A percentile compares a stretch with the other conserved stretches of the same genome.
Evolutionary conservation across 2,888 invertebrate species (phyloP).

Genomic region (Tinea pellionella): DNA sequence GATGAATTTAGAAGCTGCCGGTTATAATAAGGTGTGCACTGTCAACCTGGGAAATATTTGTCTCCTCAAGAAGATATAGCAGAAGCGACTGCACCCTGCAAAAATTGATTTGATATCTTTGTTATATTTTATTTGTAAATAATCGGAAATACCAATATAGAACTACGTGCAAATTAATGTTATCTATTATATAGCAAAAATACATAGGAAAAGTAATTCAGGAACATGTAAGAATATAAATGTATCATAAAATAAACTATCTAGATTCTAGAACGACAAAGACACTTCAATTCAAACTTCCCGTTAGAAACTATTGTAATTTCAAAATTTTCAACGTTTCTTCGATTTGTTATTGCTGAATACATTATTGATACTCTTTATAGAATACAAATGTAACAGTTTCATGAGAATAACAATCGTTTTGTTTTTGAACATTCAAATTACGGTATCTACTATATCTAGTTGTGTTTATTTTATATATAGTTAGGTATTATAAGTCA

Average conservation of each 20-base stretch:
- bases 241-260: constrained; percentile 7
- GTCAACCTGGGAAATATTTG: too few species aligned
- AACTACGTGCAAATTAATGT: too few species aligned
- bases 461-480: too few species aligned
- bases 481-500: too few species aligned
- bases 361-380: constrained; percentile 13
- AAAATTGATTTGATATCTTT: too few species aligned
- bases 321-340: constrained; percentile 1
- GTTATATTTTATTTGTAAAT: too few species aligned
- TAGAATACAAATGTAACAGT: neutral
- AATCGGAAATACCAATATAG: neutral
- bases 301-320: constrained; percentile 14
- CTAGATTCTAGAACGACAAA: neutral
- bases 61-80: too few species aligned
- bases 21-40: too few species aligned
- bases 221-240: constrained; percentile 7
- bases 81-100: too few species aligned
- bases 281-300: constrained; percentile 2
- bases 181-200: neutral
- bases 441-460: too few species aligned
- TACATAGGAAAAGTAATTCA: neutral
- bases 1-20: too few species aligned
- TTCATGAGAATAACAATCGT: neutral
- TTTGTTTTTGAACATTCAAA: too few species aligned
- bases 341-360: constrained; percentile 16